Base-by-base conservation (phyloP, 2,113 vertebrate genomes). In the Gavialis gangeticus region DNA sequence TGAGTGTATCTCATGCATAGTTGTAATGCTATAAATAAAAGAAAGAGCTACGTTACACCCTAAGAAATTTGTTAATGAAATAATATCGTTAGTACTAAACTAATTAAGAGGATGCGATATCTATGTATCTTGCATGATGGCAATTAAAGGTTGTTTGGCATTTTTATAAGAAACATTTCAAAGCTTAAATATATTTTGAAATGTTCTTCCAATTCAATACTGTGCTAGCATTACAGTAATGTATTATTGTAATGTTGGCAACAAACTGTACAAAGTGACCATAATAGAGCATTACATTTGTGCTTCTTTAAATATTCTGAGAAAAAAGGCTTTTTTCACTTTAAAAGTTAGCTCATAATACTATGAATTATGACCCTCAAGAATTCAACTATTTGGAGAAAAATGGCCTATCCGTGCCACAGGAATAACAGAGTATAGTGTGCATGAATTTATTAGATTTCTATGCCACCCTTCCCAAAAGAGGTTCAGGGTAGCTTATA, bases 141-240 rank as follows among this genome's bases (percentile, higher is more conserved):
- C 5, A 54, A 27, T 24, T 58, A 75, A 15, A 69, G 55, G 67
- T 28, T 55, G 34, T 79, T 78, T 73, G 21, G 10, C 62, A 30
- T 77, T 92, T 78, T 89, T 75, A 89, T 12, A 79, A 18, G 24
- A 84, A 94, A 86, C 11, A 75, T 86, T 89, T 94, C 18, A 27
- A 93, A 95, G 62, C 62, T 89, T 37, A 37, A 91, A 80, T 86
- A 89, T 92, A 93, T 63, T 57, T 34, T 60, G 10, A 91, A 85
- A 81, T 60, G 4, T 79, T 86, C 87, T 93, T 82, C 60, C 27
- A 91, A 1, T 82, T 91, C 62, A 77, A 25, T 22, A 34, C 15
- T 75, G n/a, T 80, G 63, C 27, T 77, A 91, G 64, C 27, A 28
- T 84, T 28, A 64, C 13, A 89, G 69, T 71, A 94, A 92, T 0